phyloP scores from a whole-genome alignment of 92 coral and sea anemone genomes.

The Epizoanthus stellaris region DNA sequence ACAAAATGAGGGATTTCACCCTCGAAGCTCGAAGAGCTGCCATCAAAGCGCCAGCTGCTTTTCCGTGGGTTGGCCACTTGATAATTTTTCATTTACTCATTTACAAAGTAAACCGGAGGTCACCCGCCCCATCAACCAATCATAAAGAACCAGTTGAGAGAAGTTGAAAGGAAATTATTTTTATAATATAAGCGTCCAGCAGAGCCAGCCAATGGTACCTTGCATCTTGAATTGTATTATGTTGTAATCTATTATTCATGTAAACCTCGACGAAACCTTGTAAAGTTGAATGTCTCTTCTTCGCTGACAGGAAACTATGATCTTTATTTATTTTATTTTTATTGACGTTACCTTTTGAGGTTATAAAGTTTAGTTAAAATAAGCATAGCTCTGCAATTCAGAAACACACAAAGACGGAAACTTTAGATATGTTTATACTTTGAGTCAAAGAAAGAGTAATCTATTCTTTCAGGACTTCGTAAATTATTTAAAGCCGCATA shows the following conservation, averaged over 20 bases:
- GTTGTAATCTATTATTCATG: conserved; percentile 8
- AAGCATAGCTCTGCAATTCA: no score
- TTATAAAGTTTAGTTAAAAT: no score
- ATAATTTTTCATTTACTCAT: not conserved
- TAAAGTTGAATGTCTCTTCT: not conserved
- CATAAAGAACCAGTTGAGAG: not conserved
- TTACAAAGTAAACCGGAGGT: conserved; percentile 38
- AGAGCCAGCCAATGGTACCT: conserved; percentile 2
- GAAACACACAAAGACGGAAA: no score
- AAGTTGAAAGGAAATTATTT: not conserved
- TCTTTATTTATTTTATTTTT: no score
- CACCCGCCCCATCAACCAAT: conserved; percentile 37
- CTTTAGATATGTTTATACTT: no score
- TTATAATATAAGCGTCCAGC: not conserved
- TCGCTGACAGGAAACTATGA: not conserved
- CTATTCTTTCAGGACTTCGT: no score
- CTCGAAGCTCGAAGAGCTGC: conserved; percentile 40
- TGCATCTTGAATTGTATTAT: not conserved
- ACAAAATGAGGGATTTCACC: conserved; percentile 23
- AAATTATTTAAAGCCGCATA: no score
- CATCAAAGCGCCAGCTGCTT: conserved; percentile 43
- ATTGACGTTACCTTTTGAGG: no score
- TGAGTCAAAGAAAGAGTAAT: no score
- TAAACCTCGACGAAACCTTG: not conserved
- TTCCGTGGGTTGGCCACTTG: conserved; percentile 27